These are phyloP conservation scores for Gallinago media DNA, from an alignment of 2,113 vertebrate genomes.

Conservation along the genomic window DNA sequence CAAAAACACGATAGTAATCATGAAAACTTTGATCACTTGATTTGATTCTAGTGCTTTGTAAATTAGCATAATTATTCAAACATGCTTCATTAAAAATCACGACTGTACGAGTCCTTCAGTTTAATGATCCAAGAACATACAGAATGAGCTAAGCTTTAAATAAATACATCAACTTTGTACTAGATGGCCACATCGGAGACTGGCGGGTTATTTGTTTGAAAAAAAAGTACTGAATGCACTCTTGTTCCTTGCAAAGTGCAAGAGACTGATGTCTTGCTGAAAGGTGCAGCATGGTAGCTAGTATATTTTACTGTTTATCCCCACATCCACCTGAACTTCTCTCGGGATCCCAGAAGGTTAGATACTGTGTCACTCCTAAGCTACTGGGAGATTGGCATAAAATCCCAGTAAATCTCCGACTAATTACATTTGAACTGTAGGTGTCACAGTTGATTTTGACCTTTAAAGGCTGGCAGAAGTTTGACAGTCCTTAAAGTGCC, in stretches of 20 bases:
- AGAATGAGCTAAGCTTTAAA: constrained; percentile 72
- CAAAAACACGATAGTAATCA: constrained; percentile 71
- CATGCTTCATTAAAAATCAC: constrained; percentile 80
- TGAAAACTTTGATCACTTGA: constrained; percentile 81
- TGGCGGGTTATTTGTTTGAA: neutral
- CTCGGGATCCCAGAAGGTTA: constrained; percentile 72
- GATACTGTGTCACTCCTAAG: constrained; percentile 66
- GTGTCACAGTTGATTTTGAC: constrained; percentile 75
- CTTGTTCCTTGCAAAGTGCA: neutral
- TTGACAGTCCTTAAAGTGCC: constrained; percentile 54
- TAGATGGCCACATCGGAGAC: constrained; percentile 3
- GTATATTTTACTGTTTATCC: constrained; percentile 68
- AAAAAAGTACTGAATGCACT: neutral
- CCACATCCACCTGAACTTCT: constrained; percentile 71
- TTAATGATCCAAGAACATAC: constrained; percentile 78
- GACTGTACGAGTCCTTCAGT: constrained; percentile 72
- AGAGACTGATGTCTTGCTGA: neutral
- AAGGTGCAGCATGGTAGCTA: neutral
- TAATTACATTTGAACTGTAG: constrained; percentile 82
- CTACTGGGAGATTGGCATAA: constrained; percentile 74
- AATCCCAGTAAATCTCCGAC: constrained; percentile 78
- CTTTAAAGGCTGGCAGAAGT: constrained; percentile 76
- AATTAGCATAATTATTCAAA: constrained; percentile 85
- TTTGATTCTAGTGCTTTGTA: constrained; percentile 81
- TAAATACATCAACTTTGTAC: constrained; percentile 63